These are phyloP conservation scores for Onychostoma macrolepis DNA, from an alignment of 2,113 vertebrate species.

Conservation along the genomic window DNA sequence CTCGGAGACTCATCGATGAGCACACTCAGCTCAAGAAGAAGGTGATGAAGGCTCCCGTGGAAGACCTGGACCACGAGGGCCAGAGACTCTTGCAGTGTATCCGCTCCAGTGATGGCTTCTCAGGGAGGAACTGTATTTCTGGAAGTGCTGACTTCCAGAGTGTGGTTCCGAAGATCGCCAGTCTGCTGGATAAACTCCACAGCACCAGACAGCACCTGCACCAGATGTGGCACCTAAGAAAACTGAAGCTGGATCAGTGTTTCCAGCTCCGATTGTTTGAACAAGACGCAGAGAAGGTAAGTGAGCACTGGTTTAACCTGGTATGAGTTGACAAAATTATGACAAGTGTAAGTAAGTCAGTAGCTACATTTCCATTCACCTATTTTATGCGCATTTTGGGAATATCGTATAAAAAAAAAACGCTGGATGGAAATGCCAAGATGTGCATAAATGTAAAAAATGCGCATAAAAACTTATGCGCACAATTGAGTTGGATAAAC, in stretches of 20 bases:
- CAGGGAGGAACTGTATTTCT: conserved; percentile 94
- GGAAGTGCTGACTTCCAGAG: conserved; percentile 98
- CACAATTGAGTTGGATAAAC: too few species aligned
- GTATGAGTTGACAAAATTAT: background rate
- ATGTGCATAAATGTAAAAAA: too few species aligned
- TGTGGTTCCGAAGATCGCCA: conserved; percentile 96
- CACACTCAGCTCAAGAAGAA: conserved; percentile 97
- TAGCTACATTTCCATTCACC: too few species aligned
- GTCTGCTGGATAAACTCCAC: conserved; percentile 96
- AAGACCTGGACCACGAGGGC: conserved; percentile 95
- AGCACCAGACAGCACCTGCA: conserved; percentile 96
- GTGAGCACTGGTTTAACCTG: conserved; percentile 38
- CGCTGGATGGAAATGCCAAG: too few species aligned
- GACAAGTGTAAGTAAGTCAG: background rate
- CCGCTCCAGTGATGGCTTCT: conserved; percentile 92
- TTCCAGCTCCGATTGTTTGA: conserved; percentile 97
- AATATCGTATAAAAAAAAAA: too few species aligned
- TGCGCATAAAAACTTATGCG: too few species aligned
- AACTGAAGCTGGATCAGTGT: conserved; percentile 97
- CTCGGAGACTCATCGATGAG: conserved; percentile 92
- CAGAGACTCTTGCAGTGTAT: conserved; percentile 95
- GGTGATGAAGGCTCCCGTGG: conserved; percentile 96
- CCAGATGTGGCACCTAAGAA: conserved; percentile 97
- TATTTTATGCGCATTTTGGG: too few species aligned
- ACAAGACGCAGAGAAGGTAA: conserved; percentile 97